These are phyloP conservation scores for Cricetomys ansorgei DNA, from an alignment of 2,113 vertebrate genomes.

Conservation along the genomic window DNA sequence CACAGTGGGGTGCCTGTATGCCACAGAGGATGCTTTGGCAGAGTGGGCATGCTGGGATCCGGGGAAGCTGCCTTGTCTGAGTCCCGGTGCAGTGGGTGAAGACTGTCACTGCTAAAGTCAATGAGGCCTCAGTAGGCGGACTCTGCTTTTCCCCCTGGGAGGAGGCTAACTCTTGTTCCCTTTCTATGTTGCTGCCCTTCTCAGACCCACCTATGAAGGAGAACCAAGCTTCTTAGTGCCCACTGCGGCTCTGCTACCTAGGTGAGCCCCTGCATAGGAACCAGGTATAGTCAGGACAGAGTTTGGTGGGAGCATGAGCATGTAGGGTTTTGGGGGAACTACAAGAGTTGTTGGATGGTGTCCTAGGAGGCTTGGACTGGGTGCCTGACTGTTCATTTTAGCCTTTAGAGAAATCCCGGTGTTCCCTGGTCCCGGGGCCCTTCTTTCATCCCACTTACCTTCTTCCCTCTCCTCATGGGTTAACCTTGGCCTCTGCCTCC, in stretches of 20 bases:
- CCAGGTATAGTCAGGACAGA: neutral
- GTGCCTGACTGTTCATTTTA: neutral
- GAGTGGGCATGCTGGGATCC: neutral
- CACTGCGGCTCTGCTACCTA: neutral
- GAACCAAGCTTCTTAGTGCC: neutral
- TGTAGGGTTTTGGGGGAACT: neutral
- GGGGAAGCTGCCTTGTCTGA: neutral
- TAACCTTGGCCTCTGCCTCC: neutral
- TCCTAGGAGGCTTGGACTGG: neutral
- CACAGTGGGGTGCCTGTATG: rapidly evolving
- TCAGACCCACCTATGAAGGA: neutral
- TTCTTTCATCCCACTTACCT: neutral
- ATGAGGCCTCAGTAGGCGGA: neutral
- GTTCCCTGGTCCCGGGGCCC: neutral
- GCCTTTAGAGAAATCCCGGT: neutral
- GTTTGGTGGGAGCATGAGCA: neutral
- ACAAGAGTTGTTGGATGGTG: too few species aligned
- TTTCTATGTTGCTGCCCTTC: neutral
- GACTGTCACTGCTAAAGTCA: neutral
- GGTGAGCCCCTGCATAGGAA: neutral
- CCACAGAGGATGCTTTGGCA: neutral
- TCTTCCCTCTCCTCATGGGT: neutral
- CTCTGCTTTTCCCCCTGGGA: neutral
- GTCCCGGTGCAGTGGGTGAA: neutral
- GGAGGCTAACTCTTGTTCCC: neutral